These are phyloP conservation scores for Pocota personata DNA, from an alignment of 2,888 invertebrate genomes.

Conservation along the genomic window DNA sequence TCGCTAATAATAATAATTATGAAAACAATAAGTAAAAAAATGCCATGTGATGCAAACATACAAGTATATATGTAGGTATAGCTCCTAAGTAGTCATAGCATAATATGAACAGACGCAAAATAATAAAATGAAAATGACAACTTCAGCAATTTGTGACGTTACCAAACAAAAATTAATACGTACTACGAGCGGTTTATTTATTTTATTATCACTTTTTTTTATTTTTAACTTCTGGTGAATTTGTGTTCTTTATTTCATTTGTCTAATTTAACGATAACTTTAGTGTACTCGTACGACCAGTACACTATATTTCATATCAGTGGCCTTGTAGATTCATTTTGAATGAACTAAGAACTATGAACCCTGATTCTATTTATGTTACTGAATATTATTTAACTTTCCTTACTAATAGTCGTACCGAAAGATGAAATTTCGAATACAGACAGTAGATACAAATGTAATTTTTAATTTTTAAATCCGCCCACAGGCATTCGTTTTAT, in stretches of 20 bases:
- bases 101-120: background rate
- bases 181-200: background rate
- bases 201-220: background rate
- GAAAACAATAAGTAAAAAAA: background rate
- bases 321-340: background rate
- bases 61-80: background rate
- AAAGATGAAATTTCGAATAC: no score
- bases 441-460: no score
- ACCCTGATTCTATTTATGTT: no score
- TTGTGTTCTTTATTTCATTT: background rate
- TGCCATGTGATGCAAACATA: background rate
- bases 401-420: no score
- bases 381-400: no score
- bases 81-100: background rate
- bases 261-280: background rate
- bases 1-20: background rate
- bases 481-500: no score
- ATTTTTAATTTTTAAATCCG: no score
- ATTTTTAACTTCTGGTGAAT: background rate
- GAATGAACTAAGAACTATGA: background rate
- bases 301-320: background rate
- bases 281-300: no score
- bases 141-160: background rate
- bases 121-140: background rate
- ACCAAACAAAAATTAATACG: no score